These are phyloP conservation scores for Drepana arcuata DNA, from an alignment of 1,140 invertebrate genomes.

Conservation along the genomic window DNA sequence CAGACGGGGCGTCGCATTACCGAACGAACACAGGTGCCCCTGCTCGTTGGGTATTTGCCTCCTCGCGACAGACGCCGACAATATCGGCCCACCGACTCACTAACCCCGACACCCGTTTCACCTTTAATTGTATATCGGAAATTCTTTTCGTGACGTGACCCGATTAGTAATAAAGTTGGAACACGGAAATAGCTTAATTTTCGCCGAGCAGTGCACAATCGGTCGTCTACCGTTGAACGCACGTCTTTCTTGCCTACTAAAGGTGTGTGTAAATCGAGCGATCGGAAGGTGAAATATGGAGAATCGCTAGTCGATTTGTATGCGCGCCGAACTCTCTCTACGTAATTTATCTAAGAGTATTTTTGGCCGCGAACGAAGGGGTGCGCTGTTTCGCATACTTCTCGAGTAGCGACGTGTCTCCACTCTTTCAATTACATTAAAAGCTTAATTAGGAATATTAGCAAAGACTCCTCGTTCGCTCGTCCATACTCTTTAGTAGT, in stretches of 20 bases:
- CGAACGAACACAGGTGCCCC: conserved; percentile 61
- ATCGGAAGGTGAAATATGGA: conserved; percentile 50
- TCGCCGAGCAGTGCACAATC: conserved; percentile 21
- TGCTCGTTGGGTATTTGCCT: conserved; percentile 54
- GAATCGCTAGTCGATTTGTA: conserved; percentile 55
- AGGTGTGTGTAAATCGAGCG: conserved; percentile 51
- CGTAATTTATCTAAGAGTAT: conserved; percentile 66
- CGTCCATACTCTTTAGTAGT: conserved; percentile 51
- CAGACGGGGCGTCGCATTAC: conserved; percentile 66
- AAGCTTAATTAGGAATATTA: conserved; percentile 68
- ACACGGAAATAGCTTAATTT: conserved; percentile 59
- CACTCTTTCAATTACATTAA: conserved; percentile 66
- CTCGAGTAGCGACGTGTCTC: conserved; percentile 40
- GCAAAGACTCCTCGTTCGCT: conserved; percentile 47
- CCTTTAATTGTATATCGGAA: conserved; percentile 58
- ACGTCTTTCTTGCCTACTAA: conserved; percentile 32
- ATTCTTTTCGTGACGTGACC: conserved; percentile 52
- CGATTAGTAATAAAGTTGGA: conserved; percentile 51
- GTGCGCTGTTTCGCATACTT: conserved; percentile 16
- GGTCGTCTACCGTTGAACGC: conserved; percentile 23
- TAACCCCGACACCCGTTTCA: conserved; percentile 38
- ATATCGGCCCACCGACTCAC: conserved; percentile 37
- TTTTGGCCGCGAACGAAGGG: conserved; percentile 39
- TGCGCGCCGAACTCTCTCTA: conserved; percentile 43
- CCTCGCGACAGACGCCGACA: conserved; percentile 38